Conservation (phyloP, 1,140 invertebrate species). For the Calosoma granatense region DNA sequence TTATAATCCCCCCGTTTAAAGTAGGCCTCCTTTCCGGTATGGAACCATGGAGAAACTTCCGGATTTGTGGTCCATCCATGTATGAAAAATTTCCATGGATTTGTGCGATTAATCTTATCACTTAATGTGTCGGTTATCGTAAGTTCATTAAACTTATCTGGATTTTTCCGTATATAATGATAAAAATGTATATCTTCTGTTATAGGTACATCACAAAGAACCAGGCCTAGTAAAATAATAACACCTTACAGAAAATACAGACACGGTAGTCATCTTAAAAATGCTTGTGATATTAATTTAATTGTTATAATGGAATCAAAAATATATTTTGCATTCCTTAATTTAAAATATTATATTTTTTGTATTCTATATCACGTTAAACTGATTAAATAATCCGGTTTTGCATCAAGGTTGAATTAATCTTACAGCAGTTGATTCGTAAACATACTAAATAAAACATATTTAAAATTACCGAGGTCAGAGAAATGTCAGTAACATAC, state of each 20-base stretch:
- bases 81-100: constrained; percentile 45
- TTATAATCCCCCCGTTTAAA: constrained; percentile 16
- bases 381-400: too few relatives aligned
- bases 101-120: constrained; percentile 32
- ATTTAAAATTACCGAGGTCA: too few relatives aligned
- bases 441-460: too few relatives aligned
- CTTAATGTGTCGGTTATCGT: constrained; percentile 33
- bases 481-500: too few relatives aligned
- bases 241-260: not conserved
- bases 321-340: too few relatives aligned
- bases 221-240: not conserved
- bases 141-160: constrained; percentile 30
- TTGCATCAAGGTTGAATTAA: too few relatives aligned
- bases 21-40: constrained; percentile 12
- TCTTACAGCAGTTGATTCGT: too few relatives aligned
- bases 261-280: constrained; percentile 8
- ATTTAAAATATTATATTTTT: too few relatives aligned
- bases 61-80: constrained; percentile 31
- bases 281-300: constrained; percentile 5
- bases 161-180: constrained; percentile 38
- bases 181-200: constrained; percentile 41
- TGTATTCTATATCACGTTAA: too few relatives aligned
- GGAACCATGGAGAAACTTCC: constrained; percentile 11
- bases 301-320: too few relatives aligned
- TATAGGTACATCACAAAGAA: constrained; percentile 15